Conservation (phyloP, 2,113 vertebrate genomes). For the Corydoras maculifer region DNA sequence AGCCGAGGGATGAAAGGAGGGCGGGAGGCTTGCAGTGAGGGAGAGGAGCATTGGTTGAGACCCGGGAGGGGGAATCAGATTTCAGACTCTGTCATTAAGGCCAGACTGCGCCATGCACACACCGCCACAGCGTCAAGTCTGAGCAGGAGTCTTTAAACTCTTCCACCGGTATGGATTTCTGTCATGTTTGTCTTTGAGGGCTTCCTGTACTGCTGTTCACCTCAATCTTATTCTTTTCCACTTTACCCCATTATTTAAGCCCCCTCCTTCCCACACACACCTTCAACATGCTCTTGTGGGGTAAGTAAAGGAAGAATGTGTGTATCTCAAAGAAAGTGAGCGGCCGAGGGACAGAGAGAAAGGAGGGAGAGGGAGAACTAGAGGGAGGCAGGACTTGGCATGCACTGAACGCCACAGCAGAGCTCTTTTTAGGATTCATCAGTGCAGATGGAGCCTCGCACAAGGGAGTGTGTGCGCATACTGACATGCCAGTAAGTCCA, state of each 20-base stretch:
- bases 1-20: neutral
- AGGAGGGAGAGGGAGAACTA: constrained; percentile 1
- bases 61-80: constrained; percentile 61
- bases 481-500: constrained; percentile 53
- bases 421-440: constrained; percentile 40
- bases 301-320: constrained; percentile 3
- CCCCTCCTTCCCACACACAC: neutral
- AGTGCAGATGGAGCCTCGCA: constrained; percentile 28
- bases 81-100: constrained; percentile 66
- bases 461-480: neutral
- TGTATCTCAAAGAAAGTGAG: constrained; percentile 32
- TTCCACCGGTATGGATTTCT: constrained; percentile 43
- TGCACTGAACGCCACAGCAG: constrained; percentile 24
- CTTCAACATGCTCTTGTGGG: neutral
- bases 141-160: constrained; percentile 58
- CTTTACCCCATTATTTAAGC: neutral
- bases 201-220: no score
- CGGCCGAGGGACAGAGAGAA: constrained; percentile 14
- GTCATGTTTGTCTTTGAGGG: neutral
- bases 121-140: constrained; percentile 64
- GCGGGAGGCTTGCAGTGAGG: constrained; percentile 36
- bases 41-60: constrained; percentile 23
- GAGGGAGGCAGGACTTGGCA: constrained; percentile 47
- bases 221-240: neutral
- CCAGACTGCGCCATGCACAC: constrained; percentile 57